Conservation (phyloP, 2,797 vertebrate genomes). For the Todus mexicanus region DNA sequence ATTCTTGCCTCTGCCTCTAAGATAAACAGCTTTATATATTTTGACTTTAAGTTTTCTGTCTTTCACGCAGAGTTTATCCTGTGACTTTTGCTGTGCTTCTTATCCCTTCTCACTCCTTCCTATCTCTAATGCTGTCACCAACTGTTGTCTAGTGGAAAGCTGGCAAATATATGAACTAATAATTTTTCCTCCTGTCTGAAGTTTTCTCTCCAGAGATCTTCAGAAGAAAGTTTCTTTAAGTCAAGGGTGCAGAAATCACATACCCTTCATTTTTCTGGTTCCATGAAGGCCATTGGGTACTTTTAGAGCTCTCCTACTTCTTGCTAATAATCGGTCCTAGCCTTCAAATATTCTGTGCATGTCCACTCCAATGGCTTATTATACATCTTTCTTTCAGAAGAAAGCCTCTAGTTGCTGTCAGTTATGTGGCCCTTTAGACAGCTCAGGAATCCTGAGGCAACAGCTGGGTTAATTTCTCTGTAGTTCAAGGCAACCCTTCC, state of each 20-base stretch:
- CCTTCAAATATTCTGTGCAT: neutral
- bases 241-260: neutral
- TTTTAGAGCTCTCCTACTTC: neutral
- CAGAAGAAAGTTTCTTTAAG: neutral
- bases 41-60: neutral
- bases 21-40: neutral
- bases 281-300: neutral
- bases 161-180: conserved; percentile 4
- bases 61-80: neutral
- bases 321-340: neutral
- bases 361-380: neutral
- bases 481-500: neutral
- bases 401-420: neutral
- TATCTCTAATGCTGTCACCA: neutral
- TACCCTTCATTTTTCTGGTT: neutral
- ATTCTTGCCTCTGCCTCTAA: neutral
- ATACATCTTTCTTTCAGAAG: neutral
- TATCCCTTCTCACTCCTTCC: neutral
- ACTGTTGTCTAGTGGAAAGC: conserved; percentile 6
- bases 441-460: neutral
- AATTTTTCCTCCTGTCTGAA: neutral
- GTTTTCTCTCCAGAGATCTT: conserved; percentile 1
- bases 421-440: neutral
- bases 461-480: neutral
- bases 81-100: neutral